Percentiles rank a stretch among this genome's conserved stretches.
Evolutionary conservation across 2,888 invertebrate species (phyloP).

Genomic region (Melinopterus prodromus): DNA sequence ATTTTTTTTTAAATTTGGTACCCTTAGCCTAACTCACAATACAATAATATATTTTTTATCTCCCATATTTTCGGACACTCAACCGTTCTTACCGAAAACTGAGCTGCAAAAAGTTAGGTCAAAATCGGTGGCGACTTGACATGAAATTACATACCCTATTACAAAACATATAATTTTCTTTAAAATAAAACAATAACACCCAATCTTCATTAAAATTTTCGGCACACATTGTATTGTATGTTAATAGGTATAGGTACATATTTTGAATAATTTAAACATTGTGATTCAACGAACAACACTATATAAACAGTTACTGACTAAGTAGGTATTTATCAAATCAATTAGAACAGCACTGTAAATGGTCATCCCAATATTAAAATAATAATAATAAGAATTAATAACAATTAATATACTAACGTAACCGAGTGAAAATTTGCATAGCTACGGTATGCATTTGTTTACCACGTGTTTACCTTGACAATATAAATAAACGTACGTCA

Average conservation of each 20-base stretch:
- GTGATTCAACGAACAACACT: conserved; percentile 11
- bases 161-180: too few species aligned
- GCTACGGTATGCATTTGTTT: not conserved
- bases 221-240: not conserved
- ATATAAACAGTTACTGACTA: not conserved
- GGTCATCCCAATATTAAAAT: not conserved
- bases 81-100: too few species aligned
- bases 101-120: too few species aligned
- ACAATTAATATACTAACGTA: not conserved
- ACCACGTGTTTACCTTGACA: not conserved
- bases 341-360: not conserved
- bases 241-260: not conserved
- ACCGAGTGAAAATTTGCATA: conserved; percentile 10
- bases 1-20: too few species aligned
- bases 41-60: too few species aligned
- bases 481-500: not conserved
- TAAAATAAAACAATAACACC: too few species aligned
- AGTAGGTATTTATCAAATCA: not conserved
- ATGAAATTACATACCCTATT: too few species aligned
- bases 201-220: too few species aligned
- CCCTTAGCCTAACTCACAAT: too few species aligned
- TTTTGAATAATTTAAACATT: conserved; percentile 6
- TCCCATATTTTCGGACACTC: too few species aligned
- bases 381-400: too few species aligned
- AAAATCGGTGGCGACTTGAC: too few species aligned